Evolutionary conservation across 2,888 invertebrate genomes (phyloP).

Genomic region (Spodoptera picta): DNA sequence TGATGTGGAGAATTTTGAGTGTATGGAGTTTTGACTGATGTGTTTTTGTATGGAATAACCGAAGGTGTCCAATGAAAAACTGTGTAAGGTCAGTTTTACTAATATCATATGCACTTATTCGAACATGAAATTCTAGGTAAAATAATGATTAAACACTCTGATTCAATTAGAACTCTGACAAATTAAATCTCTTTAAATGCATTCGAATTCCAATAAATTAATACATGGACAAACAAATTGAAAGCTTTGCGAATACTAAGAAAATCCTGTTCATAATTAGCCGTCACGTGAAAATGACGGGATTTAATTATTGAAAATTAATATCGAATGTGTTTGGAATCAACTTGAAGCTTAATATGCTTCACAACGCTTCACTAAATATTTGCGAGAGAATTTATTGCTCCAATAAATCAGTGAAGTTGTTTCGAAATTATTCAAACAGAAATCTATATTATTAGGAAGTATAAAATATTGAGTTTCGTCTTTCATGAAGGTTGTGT

Average conservation of each 20-base stretch:
- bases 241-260: conserved; percentile 25
- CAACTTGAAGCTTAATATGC: conserved; percentile 33
- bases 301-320: conserved; percentile 34
- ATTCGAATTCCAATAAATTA: conserved; percentile 16
- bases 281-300: conserved; percentile 41
- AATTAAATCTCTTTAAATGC: conserved; percentile 11
- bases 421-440: conserved; percentile 42
- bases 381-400: conserved; percentile 50
- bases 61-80: too few species aligned
- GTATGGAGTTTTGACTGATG: too few species aligned
- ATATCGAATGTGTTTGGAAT: conserved; percentile 36
- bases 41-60: too few species aligned
- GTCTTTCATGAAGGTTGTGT: conserved; percentile 33
- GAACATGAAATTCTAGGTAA: too few species aligned
- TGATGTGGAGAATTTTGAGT: too few species aligned
- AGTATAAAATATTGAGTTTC: conserved; percentile 45
- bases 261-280: conserved; percentile 35
- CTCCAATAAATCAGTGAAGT: conserved; percentile 48
- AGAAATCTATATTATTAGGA: conserved; percentile 47
- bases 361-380: conserved; percentile 45
- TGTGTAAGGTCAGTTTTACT: too few species aligned
- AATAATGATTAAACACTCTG: not conserved
- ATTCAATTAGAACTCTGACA: not conserved
- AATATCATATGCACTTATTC: too few species aligned
- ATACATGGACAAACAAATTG: conserved; percentile 13